Conservation (phyloP, 2,797 vertebrate species). For the Enteromius viviparus region DNA sequence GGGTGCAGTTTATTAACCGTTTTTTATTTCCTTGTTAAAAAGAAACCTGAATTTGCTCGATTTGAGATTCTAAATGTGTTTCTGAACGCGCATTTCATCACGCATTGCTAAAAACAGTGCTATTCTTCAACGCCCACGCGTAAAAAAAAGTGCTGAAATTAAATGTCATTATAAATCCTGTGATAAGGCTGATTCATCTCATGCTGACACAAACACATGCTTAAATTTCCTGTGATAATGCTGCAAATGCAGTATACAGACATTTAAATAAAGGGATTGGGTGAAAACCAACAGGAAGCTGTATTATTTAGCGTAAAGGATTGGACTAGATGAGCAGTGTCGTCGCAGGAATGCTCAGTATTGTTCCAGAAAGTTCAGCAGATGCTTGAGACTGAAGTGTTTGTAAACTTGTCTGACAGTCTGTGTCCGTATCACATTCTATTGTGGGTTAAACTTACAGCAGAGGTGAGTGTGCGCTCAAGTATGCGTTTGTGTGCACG, state of each 20-base stretch:
- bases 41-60: neutral
- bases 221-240: neutral
- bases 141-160: neutral
- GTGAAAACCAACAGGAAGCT: conserved; percentile 37
- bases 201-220: neutral
- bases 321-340: neutral
- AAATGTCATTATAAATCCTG: conserved; percentile 1
- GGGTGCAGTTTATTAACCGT: neutral
- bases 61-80: neutral
- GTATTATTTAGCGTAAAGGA: neutral
- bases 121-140: neutral
- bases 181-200: conserved; percentile 10
- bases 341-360: neutral
- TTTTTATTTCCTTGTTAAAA: conserved; percentile 16
- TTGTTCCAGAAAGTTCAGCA: neutral
- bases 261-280: neutral
- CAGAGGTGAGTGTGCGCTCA: conserved; percentile 6
- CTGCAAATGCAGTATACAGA: neutral
- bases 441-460: conserved; percentile 6
- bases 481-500: conserved; percentile 17
- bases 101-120: neutral
- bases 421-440: neutral
- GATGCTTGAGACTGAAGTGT: neutral
- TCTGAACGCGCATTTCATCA: neutral
- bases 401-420: conserved; percentile 13